These are phyloP conservation scores for Trypoxylon attenuatum DNA, from an alignment of 2,888 invertebrate species.

Conservation along the genomic window DNA sequence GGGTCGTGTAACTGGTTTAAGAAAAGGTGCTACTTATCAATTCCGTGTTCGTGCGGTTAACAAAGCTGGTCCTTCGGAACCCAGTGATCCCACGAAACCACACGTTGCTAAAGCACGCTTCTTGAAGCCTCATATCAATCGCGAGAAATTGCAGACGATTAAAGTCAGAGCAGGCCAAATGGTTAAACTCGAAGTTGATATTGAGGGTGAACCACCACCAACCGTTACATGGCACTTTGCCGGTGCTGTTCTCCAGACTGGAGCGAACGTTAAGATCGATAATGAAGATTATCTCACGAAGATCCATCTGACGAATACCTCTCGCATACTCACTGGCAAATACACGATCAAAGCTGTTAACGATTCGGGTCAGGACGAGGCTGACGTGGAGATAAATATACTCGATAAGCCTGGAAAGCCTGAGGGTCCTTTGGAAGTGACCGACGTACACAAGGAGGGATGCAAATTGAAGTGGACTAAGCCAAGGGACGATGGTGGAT, in stretches of 20 bases:
- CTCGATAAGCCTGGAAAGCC: constrained; percentile 91
- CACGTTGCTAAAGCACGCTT: constrained; percentile 91
- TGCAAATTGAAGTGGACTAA: constrained; percentile 96
- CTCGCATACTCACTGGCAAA: constrained; percentile 90
- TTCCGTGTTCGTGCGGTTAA: constrained; percentile 96
- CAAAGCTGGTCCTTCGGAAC: constrained; percentile 94
- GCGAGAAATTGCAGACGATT: constrained; percentile 91
- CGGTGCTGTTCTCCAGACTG: constrained; percentile 81
- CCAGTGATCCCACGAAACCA: constrained; percentile 91
- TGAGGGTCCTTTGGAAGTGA: constrained; percentile 93
- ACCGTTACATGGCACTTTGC: constrained; percentile 88
- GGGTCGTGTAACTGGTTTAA: constrained; percentile 89
- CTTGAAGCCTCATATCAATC: constrained; percentile 96
- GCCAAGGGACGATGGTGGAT: constrained; percentile 96
- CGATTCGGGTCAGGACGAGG: constrained; percentile 94
- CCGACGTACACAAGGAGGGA: constrained; percentile 93
- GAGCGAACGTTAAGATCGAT: constrained; percentile 84
- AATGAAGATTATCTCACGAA: constrained; percentile 95
- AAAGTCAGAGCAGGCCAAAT: constrained; percentile 93
- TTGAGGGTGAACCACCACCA: constrained; percentile 98
- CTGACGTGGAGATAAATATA: constrained; percentile 92
- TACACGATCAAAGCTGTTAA: constrained; percentile 96
- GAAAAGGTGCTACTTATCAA: constrained; percentile 94
- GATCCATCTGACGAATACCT: constrained; percentile 86
- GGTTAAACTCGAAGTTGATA: constrained; percentile 94